Evolutionary conservation across 2,797 vertebrate genomes (phyloP).

Genomic region (Danio tinwini): DNA sequence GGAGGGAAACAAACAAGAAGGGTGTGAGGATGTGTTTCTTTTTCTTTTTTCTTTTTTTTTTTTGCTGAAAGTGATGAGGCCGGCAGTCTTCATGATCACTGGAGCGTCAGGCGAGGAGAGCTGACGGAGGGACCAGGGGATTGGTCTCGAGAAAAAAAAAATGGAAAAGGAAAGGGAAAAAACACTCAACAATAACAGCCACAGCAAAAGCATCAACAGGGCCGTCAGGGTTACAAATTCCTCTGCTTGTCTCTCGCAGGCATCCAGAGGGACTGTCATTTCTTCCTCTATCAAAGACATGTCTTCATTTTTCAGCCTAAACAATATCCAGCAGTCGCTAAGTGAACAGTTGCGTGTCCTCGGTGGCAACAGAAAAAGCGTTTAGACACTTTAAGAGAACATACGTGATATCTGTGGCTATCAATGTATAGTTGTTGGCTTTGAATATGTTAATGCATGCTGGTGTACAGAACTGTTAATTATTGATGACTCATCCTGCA

Average conservation of each 20-base stretch:
- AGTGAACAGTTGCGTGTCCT: conserved; percentile 12
- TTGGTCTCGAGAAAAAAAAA: conserved; percentile 29
- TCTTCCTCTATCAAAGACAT: conserved; percentile 45
- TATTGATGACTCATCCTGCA: neutral
- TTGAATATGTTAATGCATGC: neutral
- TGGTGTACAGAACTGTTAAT: neutral
- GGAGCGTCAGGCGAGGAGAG: conserved; percentile 54
- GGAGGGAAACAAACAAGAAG: conserved; percentile 16
- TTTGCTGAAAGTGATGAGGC: conserved; percentile 53
- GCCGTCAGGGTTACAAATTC: conserved; percentile 45
- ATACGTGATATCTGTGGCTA: neutral
- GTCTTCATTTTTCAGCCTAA: conserved; percentile 37
- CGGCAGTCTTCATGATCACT: conserved; percentile 57
- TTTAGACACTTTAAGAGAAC: neutral
- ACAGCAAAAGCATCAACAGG: conserved; percentile 50
- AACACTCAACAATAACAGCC: conserved; percentile 43
- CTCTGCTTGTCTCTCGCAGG: conserved; percentile 28
- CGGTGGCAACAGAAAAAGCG: neutral
- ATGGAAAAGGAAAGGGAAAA: conserved; percentile 1
- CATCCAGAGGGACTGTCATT: conserved; percentile 28
- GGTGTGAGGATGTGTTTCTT: conserved; percentile 31
- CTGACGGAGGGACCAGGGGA: conserved; percentile 49
- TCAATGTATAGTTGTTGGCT: neutral
- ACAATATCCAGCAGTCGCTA: conserved; percentile 27
- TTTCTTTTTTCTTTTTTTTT: conserved; percentile 47